These are phyloP conservation scores for Tenebrosternarchus preto DNA, from an alignment of 2,113 vertebrate species.

Conservation along the genomic window DNA sequence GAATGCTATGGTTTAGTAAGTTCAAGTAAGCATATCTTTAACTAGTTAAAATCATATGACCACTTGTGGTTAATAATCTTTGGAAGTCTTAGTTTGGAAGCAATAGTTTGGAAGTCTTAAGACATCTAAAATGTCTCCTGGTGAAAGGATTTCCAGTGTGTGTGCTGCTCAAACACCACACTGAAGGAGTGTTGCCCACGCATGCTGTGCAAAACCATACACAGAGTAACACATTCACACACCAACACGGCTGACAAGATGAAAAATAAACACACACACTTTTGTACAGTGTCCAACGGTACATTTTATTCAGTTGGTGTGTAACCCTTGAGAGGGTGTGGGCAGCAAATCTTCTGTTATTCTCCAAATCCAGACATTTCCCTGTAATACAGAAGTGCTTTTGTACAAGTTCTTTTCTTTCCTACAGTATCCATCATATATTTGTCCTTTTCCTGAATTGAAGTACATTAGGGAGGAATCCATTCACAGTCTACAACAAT, in stretches of 20 bases:
- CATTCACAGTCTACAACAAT: not conserved
- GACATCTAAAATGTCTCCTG: conserved; percentile 18
- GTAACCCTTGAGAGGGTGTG: conserved; percentile 4
- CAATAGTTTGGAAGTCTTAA: not conserved
- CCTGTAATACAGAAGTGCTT: not conserved
- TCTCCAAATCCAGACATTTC: conserved; percentile 11
- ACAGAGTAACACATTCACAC: conserved; percentile 29
- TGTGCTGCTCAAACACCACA: conserved; percentile 35
- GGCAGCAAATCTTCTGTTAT: conserved; percentile 1
- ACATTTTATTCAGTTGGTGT: conserved; percentile 13
- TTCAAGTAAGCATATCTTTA: too few species aligned
- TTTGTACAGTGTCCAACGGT: conserved; percentile 13
- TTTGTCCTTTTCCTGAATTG: not conserved
- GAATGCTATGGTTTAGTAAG: too few species aligned
- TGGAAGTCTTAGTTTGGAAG: not conserved
- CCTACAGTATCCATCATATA: not conserved
- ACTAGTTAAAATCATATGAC: too few species aligned
- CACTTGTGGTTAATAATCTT: not conserved
- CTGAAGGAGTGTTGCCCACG: conserved; percentile 46
- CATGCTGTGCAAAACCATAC: conserved; percentile 35
- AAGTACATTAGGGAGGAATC: too few species aligned
- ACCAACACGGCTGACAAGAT: conserved; percentile 10
- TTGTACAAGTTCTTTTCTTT: not conserved
- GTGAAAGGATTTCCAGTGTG: conserved; percentile 38
- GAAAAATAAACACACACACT: conserved; percentile 15